Evolutionary conservation across 2,888 invertebrate species (phyloP), one percentile per base, ranked within the genome.

Genomic region (Cheilosia variabilis): DNA sequence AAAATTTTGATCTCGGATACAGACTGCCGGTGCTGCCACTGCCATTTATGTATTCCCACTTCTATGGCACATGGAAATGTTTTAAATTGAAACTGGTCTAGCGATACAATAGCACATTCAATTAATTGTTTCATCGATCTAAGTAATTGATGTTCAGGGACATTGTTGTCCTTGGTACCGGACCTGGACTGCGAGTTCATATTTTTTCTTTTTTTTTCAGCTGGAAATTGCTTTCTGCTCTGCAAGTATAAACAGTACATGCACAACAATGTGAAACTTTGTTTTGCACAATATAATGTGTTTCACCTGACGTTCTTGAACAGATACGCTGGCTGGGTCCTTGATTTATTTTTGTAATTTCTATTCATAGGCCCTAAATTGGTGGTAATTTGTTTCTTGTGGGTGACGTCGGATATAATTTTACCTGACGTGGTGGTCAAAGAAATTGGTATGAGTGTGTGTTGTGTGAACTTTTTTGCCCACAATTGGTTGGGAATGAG

Each of bases 331-430:
- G 47, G 27, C 50, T 31, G 31, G 2, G 31, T 31, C 31, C 37
- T 57, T 58, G 57, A 58, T 66, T 66, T 75, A 75, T 75, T 75
- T 41, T 4, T 27, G 65, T 66, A 75, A 75, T 66, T 66, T 75
- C 17, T 43, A 6, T 19, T 58, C 27, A 50, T 34, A 47, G 41
- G 27, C 57, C 43, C 31, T 62, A 53, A 71, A 60, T 60, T 50
- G 27, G 15, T 22, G 43, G 53, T 72, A 63, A 62, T 75, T 65
- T 63, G 65, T 62, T 47, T 17, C 45, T 62, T 50, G 50, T 37
- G 34, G n/a, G 15, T 15, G 37, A 37, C 37, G 7, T 15, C n/a
- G 22, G 10, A 22, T 15, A 24, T 19, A 19, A 50, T 17, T 63
- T 50, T 6, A 6, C 19, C 50, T 63, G 19, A 19, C 31, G 1